Conservation (phyloP, 2,797 vertebrate genomes). For the Phalanger gymnotis region DNA sequence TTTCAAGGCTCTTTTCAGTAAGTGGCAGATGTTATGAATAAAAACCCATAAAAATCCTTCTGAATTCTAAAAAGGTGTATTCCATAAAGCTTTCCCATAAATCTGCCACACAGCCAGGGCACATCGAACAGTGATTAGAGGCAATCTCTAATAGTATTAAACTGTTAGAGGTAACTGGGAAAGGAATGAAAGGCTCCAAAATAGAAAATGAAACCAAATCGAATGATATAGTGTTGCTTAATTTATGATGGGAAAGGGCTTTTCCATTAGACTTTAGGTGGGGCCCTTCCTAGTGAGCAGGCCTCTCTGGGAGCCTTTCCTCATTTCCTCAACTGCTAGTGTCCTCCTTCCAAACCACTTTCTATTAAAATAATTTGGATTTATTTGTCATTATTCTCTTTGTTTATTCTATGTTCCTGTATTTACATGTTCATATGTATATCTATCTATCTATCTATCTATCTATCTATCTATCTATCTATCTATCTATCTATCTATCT, state of each 20-base stretch:
- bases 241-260: conserved; percentile 24
- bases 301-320: background rate
- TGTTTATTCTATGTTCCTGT: background rate
- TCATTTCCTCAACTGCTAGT: background rate
- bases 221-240: conserved; percentile 14
- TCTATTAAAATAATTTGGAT: background rate
- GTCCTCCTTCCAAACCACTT: background rate
- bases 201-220: conserved; percentile 61
- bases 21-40: conserved; percentile 86
- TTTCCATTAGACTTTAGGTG: conserved; percentile 13
- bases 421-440: background rate
- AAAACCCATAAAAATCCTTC: conserved; percentile 81
- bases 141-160: conserved; percentile 76
- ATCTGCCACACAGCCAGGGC: conserved; percentile 80
- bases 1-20: conserved; percentile 81
- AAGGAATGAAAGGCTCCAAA: conserved; percentile 67
- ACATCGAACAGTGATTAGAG: conserved; percentile 74
- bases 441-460: too few species aligned
- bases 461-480: too few species aligned
- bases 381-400: background rate
- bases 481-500: too few species aligned
- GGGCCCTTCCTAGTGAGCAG: background rate
- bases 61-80: conserved; percentile 80
- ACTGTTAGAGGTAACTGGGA: conserved; percentile 74
- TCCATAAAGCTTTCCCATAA: conserved; percentile 83